Evolutionary conservation across 2,113 vertebrate species (phyloP).

Genomic region (Phalacrocorax brasilianus): DNA sequence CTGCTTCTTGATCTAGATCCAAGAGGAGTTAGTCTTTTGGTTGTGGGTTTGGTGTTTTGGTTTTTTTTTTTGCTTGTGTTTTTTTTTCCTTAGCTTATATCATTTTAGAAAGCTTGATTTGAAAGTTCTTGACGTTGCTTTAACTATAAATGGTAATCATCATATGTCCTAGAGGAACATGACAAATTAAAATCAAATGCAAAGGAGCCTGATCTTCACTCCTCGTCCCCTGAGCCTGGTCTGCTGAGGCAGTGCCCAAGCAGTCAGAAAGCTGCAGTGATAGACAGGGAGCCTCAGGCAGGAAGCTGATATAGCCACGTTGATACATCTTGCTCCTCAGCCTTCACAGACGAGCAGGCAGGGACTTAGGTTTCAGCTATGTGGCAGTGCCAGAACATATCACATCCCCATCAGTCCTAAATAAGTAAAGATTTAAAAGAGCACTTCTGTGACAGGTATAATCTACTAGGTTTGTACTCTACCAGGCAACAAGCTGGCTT

Average conservation of each 20-base stretch:
- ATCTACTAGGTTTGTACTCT: not conserved
- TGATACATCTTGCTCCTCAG: not conserved
- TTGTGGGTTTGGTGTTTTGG: not conserved
- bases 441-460: not conserved
- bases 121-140: not conserved
- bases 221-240: not conserved
- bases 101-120: not conserved
- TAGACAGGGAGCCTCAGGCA: not conserved
- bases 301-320: rapidly evolving
- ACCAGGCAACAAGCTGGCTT: not conserved
- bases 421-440: not conserved
- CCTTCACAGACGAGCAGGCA: not conserved
- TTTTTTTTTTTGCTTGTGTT: not conserved
- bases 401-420: not conserved
- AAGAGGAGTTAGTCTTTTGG: not conserved
- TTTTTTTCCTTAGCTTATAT: not conserved
- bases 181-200: not conserved
- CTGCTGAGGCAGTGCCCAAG: not conserved
- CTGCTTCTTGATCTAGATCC: not conserved
- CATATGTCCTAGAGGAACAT: not conserved
- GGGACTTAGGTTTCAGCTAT: not conserved
- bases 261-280: not conserved
- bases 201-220: not conserved
- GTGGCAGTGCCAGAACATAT: not conserved
- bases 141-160: not conserved